A percentile compares a stretch with the other conserved stretches of the same genome.
These are phyloP conservation scores for Boloria selene DNA, from an alignment of 2,888 invertebrate genomes.

Conservation along the genomic window DNA sequence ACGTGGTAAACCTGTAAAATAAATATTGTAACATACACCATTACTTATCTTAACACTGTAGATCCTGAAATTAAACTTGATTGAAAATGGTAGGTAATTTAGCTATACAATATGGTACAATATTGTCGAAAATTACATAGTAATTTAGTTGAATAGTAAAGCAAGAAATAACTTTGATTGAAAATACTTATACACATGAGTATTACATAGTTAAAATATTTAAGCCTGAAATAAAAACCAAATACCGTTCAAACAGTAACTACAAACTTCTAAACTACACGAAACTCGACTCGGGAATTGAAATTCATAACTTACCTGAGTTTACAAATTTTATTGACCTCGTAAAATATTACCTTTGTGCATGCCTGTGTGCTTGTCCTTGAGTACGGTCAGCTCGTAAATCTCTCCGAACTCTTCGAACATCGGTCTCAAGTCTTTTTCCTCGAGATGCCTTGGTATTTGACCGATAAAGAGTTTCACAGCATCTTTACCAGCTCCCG, in stretches of 20 bases:
- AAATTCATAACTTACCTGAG: conserved; percentile 20
- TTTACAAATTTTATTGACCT: conserved; percentile 21
- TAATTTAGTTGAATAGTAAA: not conserved
- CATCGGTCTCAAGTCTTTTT: conserved; percentile 93
- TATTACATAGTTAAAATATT: not conserved
- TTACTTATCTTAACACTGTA: too few relatives aligned
- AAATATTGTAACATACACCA: too few relatives aligned
- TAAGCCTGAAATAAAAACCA: conserved; percentile 1
- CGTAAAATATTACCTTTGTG: conserved; percentile 88
- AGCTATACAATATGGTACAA: too few relatives aligned
- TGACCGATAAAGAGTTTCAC: conserved; percentile 96
- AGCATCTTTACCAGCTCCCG: conserved; percentile 79
- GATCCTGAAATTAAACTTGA: too few relatives aligned
- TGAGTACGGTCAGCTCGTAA: conserved; percentile 96
- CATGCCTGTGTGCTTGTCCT: conserved; percentile 97
- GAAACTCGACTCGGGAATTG: conserved; percentile 17
- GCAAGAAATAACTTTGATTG: not conserved
- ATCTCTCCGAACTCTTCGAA: conserved; percentile 97
- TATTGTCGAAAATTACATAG: too few relatives aligned
- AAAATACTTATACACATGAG: not conserved
- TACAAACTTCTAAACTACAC: not conserved
- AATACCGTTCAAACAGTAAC: not conserved
- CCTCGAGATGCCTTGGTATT: conserved; percentile 94
- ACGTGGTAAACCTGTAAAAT: too few relatives aligned
- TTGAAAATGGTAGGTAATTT: too few relatives aligned